Percentiles rank a stretch among this genome's conserved stretches.
Evolutionary conservation across 2,797 vertebrate genomes (phyloP).

Genomic region (Anniella stebbinsi): DNA sequence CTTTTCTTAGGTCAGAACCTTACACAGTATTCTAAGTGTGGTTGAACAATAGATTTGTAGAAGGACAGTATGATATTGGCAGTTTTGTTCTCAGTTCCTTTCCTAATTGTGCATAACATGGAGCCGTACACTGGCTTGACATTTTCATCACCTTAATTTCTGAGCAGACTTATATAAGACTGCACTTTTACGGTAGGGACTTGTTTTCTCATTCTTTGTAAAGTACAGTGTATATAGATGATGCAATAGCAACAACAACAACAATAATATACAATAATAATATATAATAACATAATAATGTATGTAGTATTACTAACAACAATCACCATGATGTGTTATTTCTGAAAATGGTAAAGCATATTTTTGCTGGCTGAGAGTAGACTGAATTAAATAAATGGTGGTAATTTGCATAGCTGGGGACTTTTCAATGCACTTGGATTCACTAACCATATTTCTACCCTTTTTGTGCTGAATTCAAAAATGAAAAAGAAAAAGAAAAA

Average conservation of each 20-base stretch:
- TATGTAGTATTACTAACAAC: background rate
- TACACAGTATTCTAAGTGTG: too few species aligned
- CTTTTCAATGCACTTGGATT: slow-evolving; percentile 29
- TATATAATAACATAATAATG: background rate
- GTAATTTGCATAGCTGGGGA: slow-evolving; percentile 16
- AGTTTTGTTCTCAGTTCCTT: too few species aligned
- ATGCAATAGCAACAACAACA: background rate
- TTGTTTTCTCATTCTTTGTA: too few species aligned
- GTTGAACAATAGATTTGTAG: too few species aligned
- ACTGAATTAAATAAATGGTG: slow-evolving; percentile 30
- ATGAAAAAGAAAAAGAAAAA: slow-evolving; percentile 43
- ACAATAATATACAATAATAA: background rate
- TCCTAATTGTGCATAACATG: too few species aligned
- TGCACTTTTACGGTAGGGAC: too few species aligned
- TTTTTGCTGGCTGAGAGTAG: slow-evolving; percentile 20
- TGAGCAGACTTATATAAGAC: too few species aligned
- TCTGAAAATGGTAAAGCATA: background rate
- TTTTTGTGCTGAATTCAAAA: slow-evolving; percentile 32
- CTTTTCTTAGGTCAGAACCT: too few species aligned
- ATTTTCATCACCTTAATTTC: too few species aligned
- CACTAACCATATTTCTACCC: slow-evolving; percentile 41
- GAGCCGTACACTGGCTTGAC: too few species aligned
- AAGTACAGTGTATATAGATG: too few species aligned
- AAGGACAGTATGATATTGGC: too few species aligned
- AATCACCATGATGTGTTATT: background rate